Evolutionary conservation across 2,888 invertebrate species (phyloP), one percentile per base, ranked within the genome.

Genomic region (Beris chalybata): DNA sequence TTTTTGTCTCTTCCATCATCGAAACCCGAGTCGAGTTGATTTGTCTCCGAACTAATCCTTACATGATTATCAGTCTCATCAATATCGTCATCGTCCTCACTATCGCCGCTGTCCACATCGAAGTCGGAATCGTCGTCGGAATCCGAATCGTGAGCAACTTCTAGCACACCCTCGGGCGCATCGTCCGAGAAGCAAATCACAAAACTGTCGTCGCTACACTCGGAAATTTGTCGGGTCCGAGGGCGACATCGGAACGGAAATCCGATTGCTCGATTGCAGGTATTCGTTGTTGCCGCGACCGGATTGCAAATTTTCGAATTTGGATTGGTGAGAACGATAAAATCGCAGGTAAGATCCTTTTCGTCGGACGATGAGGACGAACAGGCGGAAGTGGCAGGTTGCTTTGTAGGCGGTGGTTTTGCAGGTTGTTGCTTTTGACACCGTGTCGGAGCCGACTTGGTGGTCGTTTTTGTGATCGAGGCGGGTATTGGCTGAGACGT

Each of bases 161-260:
- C 69, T 55, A 66, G 30, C 7, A 68, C 53, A 22, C 65, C 68
- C 12, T 71, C 72, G 6, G 64, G 69, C 1, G 67, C 67, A 69
- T 73, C 73, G 13, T 72, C 72, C 13, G 68, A 66, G 63, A 71
- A 73, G 45, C 72, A 71, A 15, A 74, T 73, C 54, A 72, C 71
- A 66, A 73, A 73, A 67, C 72, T 73, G 53, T 74, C 74, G 43
- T 74, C 73, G 66, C 74, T 74, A 48, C 74, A 72, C 70, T 74
- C 74, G 5, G 74, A 74, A 29, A 74, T 53, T 66, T 74, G 71
- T 9, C 73, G 65, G 55, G 69, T 64, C 9, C 71, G 69, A n/a
- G 47, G 59, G 4, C 43, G 66, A 29, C 47, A 48, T 4, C 15
- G 31, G 6, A n/a, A 7, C 4, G 32, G 12, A 9, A 45, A 32